Percentiles rank a stretch among this genome's conserved stretches.
Evolutionary conservation across 2,113 vertebrate species (phyloP).

Genomic region (Rissa tridactyla): DNA sequence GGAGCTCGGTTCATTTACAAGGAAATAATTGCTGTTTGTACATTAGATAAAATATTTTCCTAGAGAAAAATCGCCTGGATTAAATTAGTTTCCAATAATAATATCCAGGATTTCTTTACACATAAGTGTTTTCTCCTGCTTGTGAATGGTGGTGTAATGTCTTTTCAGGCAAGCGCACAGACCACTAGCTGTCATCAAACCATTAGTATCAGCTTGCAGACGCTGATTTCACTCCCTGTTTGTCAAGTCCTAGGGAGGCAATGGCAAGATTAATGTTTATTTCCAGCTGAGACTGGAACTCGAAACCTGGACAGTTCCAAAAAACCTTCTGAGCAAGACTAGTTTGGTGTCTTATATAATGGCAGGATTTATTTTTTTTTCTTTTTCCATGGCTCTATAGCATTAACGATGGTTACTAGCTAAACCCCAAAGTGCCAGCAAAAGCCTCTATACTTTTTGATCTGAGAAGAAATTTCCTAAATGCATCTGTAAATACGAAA

Average conservation of each 20-base stretch:
- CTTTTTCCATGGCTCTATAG: background rate
- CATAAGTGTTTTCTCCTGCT: background rate
- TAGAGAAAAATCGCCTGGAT: background rate
- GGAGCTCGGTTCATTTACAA: background rate
- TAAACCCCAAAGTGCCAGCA: background rate
- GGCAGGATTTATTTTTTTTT: background rate
- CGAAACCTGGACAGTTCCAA: background rate
- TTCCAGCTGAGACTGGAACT: constrained; percentile 42
- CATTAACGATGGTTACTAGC: background rate
- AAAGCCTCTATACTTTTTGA: background rate
- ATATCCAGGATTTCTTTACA: background rate
- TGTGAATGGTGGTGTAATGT: background rate
- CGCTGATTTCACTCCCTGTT: background rate
- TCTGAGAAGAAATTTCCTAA: background rate
- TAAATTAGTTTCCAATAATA: background rate
- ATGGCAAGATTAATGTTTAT: constrained; percentile 51
- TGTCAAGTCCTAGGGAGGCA: constrained; percentile 41
- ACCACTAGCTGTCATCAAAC: constrained; percentile 50
- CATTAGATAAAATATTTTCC: background rate
- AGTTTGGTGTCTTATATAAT: background rate
- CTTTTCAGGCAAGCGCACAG: background rate
- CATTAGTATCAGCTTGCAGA: constrained; percentile 59
- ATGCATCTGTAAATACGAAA: background rate
- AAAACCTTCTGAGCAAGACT: background rate
- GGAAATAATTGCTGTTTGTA: background rate